phyloP scores from a whole-genome alignment of 2,888 invertebrate species.

The Pocota personata region DNA sequence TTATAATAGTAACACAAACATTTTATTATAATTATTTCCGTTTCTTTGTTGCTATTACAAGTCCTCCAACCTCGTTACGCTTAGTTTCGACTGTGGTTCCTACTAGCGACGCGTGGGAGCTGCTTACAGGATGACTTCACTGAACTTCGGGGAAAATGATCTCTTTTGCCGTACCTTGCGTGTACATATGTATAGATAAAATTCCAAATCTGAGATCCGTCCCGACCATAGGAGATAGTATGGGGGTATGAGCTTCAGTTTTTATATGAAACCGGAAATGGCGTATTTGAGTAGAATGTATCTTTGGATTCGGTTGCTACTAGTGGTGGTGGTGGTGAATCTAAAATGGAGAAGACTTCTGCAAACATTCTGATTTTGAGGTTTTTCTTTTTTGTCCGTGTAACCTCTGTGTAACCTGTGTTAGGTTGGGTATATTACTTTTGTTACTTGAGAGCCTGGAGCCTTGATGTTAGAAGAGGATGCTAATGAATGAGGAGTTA shows the following conservation, averaged over 20 bases:
- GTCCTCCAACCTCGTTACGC: background rate
- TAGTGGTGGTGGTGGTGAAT: background rate
- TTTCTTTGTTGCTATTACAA: background rate
- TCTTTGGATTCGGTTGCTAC: constrained; percentile 6
- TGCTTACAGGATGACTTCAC: background rate
- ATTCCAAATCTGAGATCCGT: constrained; percentile 25
- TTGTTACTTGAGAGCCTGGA: constrained; percentile 51
- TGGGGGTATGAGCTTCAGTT: constrained; percentile 1
- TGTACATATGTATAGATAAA: constrained; percentile 21
- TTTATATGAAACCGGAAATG: constrained; percentile 57
- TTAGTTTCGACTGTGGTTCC: background rate
- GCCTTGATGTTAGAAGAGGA: constrained; percentile 28
- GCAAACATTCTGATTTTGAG: background rate
- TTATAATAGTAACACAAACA: constrained; percentile 11
- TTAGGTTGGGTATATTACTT: constrained; percentile 37
- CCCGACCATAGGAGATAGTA: constrained; percentile 32
- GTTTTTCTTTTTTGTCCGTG: constrained; percentile 13
- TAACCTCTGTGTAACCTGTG: background rate
- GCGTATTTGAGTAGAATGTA: constrained; percentile 45
- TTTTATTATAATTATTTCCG: constrained; percentile 44
- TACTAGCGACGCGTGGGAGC: background rate
- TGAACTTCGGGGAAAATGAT: constrained; percentile 3
- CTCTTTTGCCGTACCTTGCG: background rate
- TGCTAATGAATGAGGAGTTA: constrained; percentile 69
- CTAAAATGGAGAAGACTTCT: constrained; percentile 1